These are phyloP conservation scores for Thaleichthys pacificus DNA, from an alignment of 2,797 vertebrate species.

Conservation along the genomic window DNA sequence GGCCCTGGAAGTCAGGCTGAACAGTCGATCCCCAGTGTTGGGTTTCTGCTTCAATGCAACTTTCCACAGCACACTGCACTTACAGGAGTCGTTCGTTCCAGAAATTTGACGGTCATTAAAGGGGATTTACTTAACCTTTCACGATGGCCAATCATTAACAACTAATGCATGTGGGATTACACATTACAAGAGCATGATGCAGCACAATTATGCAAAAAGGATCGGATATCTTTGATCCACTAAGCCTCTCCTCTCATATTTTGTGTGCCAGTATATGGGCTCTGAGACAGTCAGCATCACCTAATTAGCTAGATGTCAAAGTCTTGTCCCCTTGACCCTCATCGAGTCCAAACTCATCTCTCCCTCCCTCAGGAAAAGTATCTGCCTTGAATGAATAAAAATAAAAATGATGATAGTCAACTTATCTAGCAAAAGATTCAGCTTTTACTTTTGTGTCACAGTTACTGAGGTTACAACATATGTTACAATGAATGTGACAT, in stretches of 20 bases:
- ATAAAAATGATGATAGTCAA: not conserved
- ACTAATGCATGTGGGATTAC: not conserved
- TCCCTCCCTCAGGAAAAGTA: conserved; percentile 6
- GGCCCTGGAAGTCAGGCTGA: conserved; percentile 41
- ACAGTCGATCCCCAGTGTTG: conserved; percentile 53
- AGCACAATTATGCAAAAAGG: not conserved
- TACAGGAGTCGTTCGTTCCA: conserved; percentile 7
- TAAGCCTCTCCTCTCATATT: not conserved
- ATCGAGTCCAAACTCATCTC: not conserved
- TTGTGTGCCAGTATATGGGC: not conserved
- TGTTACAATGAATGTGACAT: not conserved
- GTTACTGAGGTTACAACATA: not conserved
- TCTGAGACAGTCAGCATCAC: not conserved
- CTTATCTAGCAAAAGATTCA: not conserved
- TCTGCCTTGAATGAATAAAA: not conserved
- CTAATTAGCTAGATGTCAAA: conserved; percentile 9
- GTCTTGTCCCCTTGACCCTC: conserved; percentile 8
- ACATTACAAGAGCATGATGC: not conserved
- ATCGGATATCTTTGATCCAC: not conserved
- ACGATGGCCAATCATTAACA: not conserved
- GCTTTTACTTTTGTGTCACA: not conserved
- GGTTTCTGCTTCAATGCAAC: conserved; percentile 56
- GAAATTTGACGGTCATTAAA: conserved; percentile 1
- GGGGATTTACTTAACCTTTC: conserved; percentile 1
- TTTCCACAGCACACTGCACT: conserved; percentile 42